Base-by-base conservation (phyloP, 2,888 invertebrate species). In the Belgica antarctica region DNA sequence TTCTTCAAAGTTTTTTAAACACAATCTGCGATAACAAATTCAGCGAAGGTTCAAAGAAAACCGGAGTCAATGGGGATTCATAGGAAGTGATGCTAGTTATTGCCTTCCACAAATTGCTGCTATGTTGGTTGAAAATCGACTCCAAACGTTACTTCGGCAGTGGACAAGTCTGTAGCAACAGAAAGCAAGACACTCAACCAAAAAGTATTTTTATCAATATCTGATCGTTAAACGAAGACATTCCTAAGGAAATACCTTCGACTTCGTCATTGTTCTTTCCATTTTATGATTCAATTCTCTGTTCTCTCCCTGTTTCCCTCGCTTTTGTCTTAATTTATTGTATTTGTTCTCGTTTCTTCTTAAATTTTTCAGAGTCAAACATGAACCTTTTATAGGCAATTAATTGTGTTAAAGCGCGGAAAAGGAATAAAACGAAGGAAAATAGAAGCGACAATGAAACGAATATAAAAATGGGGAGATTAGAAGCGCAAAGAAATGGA, bases 191-290 rank as follows among this genome's bases (percentile, higher is more conserved):
- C n/a, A n/a, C n/a, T n/a, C n/a, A n/a, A n/a, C n/a, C n/a, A n/a
- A n/a, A n/a, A n/a, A n/a, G n/a, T 61, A 24, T 10, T 61, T 61
- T 24, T 61, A 47, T 15, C 47, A 34, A 10, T 10, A 34, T 8
- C 36, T 10, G 47, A 47, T 25, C 31, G 4, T 31, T 4, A 10
- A 31, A 10, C 4, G 25, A 46, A 63, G 36, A 63, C 10, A 63
- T 63, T 63, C 63, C 46, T 63, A n/a, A 63, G 63, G 46, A 63
- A 63, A 63, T 63, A 63, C 63, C 63, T 36, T 46, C 19, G 41
- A 17, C 24, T 63, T 63, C 25, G 34, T 62, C 36, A 31, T 31
- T 34, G 12, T 62, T 7, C 12, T 34, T 7, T 34, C 34, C 7
- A 8, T 34, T 34, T 34, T 34, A 12, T 34, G 7, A 12, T 34